Conservation (phyloP, 2,113 vertebrate species). For the Centropus bengalensis region DNA sequence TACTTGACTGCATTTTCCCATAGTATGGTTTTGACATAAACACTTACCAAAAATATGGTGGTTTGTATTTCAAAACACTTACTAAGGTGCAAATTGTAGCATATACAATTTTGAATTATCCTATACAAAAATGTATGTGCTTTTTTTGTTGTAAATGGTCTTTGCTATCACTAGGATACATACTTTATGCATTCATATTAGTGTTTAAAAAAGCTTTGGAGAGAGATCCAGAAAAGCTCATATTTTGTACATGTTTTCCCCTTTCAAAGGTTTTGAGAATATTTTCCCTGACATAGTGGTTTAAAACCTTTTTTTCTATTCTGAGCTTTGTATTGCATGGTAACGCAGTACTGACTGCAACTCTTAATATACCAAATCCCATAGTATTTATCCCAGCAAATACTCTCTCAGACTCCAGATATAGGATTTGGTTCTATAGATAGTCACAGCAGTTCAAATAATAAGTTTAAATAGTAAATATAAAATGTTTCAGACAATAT, state of each 20-base stretch:
- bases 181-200: not conserved
- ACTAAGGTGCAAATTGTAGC: constrained; percentile 5
- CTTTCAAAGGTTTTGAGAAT: not conserved
- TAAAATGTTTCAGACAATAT: not conserved
- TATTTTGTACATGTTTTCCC: not conserved
- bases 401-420: not conserved
- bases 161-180: not conserved
- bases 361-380: not conserved
- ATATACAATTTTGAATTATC: not conserved
- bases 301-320: not conserved
- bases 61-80: not conserved
- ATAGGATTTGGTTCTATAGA: not conserved
- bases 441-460: not conserved
- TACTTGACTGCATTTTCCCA: not conserved
- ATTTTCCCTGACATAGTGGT: not conserved
- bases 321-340: not conserved
- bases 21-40: not conserved
- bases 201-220: not conserved
- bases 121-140: constrained; percentile 59
- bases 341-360: not conserved
- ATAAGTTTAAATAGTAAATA: not conserved
- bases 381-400: not conserved
- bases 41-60: not conserved
- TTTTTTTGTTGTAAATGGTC: constrained; percentile 34
- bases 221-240: not conserved